Base-by-base conservation (phyloP, 92 coral and sea anemone species). In the Paragorgia papillata region DNA sequence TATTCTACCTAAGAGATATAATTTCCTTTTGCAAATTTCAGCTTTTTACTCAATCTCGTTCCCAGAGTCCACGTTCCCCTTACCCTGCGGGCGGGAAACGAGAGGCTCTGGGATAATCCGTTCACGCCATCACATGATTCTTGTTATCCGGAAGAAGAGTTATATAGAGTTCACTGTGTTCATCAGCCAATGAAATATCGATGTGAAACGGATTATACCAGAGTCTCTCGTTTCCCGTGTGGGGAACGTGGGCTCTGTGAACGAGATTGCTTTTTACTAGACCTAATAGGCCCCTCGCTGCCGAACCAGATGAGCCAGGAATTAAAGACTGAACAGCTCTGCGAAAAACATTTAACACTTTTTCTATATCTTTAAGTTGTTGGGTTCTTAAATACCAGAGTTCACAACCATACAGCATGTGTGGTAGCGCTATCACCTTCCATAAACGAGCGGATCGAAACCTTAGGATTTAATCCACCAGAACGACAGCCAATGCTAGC, bases 251-350 rank as follows among this genome's bases (percentile, higher is more conserved):
- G n/a, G n/a, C n/a, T n/a, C n/a, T n/a, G n/a, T n/a, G n/a, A n/a
- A n/a, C n/a, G n/a, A n/a, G n/a, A n/a, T n/a, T n/a, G n/a, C n/a
- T n/a, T n/a, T n/a, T n/a, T n/a, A n/a, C n/a, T n/a, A n/a, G n/a
- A n/a, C 51, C 50, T 30, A 64, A 26, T 14, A 64, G 71, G 28
- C 71, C 71, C 35, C 71, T 64, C 37, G 71, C 51, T 2, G 51
- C 79, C 17, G 79, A 59, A 0, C 79, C 62, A 32, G 79, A 51
- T 29, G 41, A 0, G 28, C 50, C 62, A 46, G 61, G 76, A 46
- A 69, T n/a, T 26, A 69, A 48, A 7, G 66, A 39, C 25, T 73
- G 49, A 4, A n/a, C 65, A 73, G 33, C 33, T 44, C 64, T 73
- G 66, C 48, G 15, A 32, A 73, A 64, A 1, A 40, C 20, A 17